Base-by-base conservation (phyloP, 2,888 invertebrate species). In the Elegia similella region DNA sequence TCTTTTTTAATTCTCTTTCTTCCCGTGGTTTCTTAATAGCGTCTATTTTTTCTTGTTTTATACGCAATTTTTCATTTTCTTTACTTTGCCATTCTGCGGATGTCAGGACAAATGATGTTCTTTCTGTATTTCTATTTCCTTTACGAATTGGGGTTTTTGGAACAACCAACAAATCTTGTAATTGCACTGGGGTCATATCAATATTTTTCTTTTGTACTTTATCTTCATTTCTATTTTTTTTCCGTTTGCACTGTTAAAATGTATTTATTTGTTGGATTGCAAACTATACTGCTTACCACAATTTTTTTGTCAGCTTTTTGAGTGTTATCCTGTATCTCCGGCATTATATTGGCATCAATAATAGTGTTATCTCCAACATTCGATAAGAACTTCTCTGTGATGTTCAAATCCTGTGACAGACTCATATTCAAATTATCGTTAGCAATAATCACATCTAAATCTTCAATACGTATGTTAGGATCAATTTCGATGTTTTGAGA, bases 81-180 rank as follows among this genome's bases (percentile, higher is more conserved):
- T 42, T 42, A 42, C 42, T 42, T 42, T 54, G 16, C 43, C 54
- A 43, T 17, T 38, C 29, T 17, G 30, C 29, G 6, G 43, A 42
- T 23, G 43, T 54, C n/a, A 43, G 10, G 17, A 43, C 42, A 54
- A 42, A 42, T 13, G 54, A 13, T 23, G 54, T 43, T 12, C 13
- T 42, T 29, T 42, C 30, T 42, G 54, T 54, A 38, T 42, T 17
- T 29, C 17, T 42, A 17, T 23, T 54, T 43, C 16, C 43, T 42
- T 42, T 43, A 1, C 23, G 42, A 16, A 16, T 17, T 43, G 47
- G 43, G 13, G 43, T 43, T 43, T 43, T 43, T 15, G 16, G 43
- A 15, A 43, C 6, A 16, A 43, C 43, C 43, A 43, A 16, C 13
- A 43, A 13, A 43, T 43, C 43, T 13, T 43, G 13, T 15, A 43